These are phyloP conservation scores for Pyrochroa serraticornis DNA, from an alignment of 2,888 invertebrate genomes.

Conservation along the genomic window DNA sequence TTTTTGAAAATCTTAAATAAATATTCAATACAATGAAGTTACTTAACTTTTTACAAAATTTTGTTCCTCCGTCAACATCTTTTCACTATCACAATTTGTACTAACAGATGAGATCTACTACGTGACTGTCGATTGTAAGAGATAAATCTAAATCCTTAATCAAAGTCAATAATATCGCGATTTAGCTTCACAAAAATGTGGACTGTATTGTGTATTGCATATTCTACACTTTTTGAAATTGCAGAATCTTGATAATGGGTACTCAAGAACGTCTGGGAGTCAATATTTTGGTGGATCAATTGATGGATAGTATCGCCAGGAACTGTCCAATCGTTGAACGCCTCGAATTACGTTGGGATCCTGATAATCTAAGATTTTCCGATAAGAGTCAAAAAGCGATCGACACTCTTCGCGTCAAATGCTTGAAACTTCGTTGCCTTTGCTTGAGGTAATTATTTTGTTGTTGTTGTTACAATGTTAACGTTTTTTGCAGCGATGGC, in stretches of 20 bases:
- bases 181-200: too few species aligned
- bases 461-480: not conserved
- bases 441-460: conserved; percentile 76
- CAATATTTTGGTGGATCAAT: conserved; percentile 96
- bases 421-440: conserved; percentile 89
- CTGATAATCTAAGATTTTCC: conserved; percentile 96
- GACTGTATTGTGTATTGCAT: not conserved
- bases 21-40: not conserved
- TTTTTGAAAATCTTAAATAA: conserved; percentile 1
- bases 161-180: too few species aligned
- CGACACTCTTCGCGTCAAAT: conserved; percentile 94
- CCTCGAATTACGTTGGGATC: conserved; percentile 97
- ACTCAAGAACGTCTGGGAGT: conserved; percentile 95
- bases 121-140: not conserved
- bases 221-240: conserved; percentile 35
- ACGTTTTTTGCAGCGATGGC: conserved; percentile 78
- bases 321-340: conserved; percentile 88
- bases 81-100: not conserved
- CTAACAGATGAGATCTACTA: too few species aligned
- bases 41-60: not conserved
- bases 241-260: conserved; percentile 95
- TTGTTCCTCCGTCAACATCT: not conserved
- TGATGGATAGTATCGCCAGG: conserved; percentile 96
- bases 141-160: not conserved
- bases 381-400: conserved; percentile 99